Evolutionary conservation across 2,888 invertebrate species (phyloP).

Genomic region (Cerceris ruficornis): DNA sequence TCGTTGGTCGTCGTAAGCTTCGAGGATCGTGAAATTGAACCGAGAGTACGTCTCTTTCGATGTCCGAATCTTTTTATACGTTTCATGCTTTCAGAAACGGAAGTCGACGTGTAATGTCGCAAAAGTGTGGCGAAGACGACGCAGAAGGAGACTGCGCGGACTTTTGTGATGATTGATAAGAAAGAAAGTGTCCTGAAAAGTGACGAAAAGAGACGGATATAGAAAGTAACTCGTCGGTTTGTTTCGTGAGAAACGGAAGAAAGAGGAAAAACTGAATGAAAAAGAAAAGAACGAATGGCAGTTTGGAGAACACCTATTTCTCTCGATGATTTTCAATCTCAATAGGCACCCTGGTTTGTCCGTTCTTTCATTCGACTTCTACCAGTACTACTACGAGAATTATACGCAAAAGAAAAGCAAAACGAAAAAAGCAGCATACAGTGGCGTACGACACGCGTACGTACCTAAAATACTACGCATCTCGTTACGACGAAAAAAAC

Average conservation of each 20-base stretch:
- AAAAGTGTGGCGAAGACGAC: constrained; percentile 58
- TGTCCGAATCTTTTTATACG: constrained; percentile 52
- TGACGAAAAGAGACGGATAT: no score
- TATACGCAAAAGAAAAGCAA: no score
- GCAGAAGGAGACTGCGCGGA: constrained; percentile 53
- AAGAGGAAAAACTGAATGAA: constrained; percentile 5
- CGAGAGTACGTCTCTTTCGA: constrained; percentile 7
- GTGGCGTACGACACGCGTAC: constrained; percentile 77
- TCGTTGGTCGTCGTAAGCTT: constrained; percentile 9
- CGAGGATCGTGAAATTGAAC: constrained; percentile 10
- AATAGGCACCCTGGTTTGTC: constrained; percentile 68
- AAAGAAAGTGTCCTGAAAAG: no score
- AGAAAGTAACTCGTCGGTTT: no score
- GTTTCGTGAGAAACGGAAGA: no score
- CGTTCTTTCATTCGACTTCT: constrained; percentile 65
- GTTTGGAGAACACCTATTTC: not conserved
- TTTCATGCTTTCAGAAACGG: constrained; percentile 60
- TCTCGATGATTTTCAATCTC: constrained; percentile 47
- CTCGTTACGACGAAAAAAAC: constrained; percentile 71
- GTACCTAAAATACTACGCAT: constrained; percentile 78
- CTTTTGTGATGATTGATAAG: no score
- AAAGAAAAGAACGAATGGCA: not conserved
- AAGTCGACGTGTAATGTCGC: constrained; percentile 52
- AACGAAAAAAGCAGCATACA: constrained; percentile 63
- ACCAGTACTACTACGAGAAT: constrained; percentile 58